Percentiles rank a stretch among this genome's conserved stretches.
phyloP scores from a whole-genome alignment of 2,113 vertebrate genomes.

The Mormoops blainvillei region DNA sequence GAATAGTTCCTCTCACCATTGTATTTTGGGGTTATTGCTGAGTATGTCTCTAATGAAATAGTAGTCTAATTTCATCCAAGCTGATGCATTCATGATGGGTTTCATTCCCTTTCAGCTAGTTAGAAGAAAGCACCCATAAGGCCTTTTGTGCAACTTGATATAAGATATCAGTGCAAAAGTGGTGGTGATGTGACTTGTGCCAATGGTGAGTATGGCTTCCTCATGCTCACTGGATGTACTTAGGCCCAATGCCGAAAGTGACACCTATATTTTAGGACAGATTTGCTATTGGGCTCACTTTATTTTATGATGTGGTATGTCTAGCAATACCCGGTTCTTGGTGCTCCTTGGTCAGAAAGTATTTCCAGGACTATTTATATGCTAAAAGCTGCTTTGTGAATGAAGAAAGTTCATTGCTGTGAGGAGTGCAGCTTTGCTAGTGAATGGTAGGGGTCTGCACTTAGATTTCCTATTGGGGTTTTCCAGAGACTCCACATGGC shows the following conservation, averaged over 20 bases:
- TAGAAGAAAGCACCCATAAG: neutral
- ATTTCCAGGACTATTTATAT: neutral
- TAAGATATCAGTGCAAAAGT: neutral
- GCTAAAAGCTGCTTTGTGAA: neutral
- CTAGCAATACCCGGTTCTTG: neutral
- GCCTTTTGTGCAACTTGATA: neutral
- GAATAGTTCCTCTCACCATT: neutral
- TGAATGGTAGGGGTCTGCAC: neutral
- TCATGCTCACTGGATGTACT: neutral
- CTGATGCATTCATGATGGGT: neutral
- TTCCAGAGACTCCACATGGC: neutral
- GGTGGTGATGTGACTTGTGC: neutral
- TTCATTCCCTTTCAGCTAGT: neutral
- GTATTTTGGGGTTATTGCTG: neutral
- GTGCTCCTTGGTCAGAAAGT: neutral
- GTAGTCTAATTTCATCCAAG: neutral
- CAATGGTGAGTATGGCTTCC: neutral
- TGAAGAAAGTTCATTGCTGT: neutral
- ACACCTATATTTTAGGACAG: neutral
- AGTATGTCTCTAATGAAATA: neutral
- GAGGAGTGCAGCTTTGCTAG: neutral
- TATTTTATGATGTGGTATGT: neutral
- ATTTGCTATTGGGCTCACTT: neutral
- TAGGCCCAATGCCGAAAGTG: neutral
- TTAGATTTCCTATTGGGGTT: neutral